Base-by-base conservation (phyloP, 2,113 vertebrate species). In the Camelus bactrianus region DNA sequence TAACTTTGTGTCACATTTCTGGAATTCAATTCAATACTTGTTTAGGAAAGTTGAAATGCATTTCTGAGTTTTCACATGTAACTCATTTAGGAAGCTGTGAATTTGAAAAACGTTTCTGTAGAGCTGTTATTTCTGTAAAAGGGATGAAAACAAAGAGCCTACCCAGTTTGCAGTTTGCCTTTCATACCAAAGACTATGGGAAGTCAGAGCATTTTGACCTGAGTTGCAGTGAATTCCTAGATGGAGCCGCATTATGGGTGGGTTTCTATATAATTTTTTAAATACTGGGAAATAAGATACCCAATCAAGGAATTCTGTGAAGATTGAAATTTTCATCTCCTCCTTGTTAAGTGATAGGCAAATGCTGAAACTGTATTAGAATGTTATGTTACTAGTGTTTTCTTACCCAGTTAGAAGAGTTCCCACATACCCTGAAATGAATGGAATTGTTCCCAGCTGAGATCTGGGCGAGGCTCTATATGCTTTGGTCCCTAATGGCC, bases 1-100 rank as follows among this genome's bases (percentile, higher is more conserved):
- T 67, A 92, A 75, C 20, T 76, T 81, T 46, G 88, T 83, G 69
- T 93, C 42, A 28, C 8, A 13, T 73, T 83, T 96, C 77, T 91
- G 38, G 26, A 92, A 64, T 64, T 82, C 72, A 52, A 12, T 46
- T 69, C 62, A 67, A 5, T 73, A 11, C 8, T 89, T 89, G 62
- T 82, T 85, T 83, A 65, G 50, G 24, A 50, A 95, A 79, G 60
- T 56, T 69, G 46, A 69, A 52, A 11, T 35, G 76, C 17, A 22
- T 62, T 85, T 79, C 72, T 67, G 5, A 54, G 62, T 60, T 91
- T 24, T 81, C 46, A n/a, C 13, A 10, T 22, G 3, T 70, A 70
- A 42, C 22, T 67, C 46, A 22, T 80, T 58, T 46, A 17, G 46
- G 69, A 81, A 65, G 42, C 38, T 50, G 12, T 56, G 58, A 60